phyloP scores from a whole-genome alignment of 2,797 vertebrate species.

The Tauraco hartlaubi region DNA sequence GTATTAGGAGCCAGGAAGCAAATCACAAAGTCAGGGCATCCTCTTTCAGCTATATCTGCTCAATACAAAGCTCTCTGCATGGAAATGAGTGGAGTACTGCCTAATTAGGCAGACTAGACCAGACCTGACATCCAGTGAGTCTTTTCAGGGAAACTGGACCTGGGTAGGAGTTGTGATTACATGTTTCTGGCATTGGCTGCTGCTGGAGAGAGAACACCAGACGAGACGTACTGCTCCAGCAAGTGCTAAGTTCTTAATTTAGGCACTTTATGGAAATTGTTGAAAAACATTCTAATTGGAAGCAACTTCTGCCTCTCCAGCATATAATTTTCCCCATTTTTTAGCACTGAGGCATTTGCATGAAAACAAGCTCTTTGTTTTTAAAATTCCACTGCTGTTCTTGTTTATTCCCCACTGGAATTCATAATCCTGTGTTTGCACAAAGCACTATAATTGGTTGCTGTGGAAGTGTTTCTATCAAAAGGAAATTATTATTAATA shows the following conservation, averaged over 20 bases:
- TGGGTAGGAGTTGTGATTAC: background rate
- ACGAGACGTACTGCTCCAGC: constrained; percentile 18
- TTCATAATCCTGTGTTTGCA: constrained; percentile 73
- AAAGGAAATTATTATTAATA: constrained; percentile 78
- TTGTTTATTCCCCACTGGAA: constrained; percentile 75
- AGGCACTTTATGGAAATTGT: constrained; percentile 51
- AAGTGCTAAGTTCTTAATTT: constrained; percentile 50
- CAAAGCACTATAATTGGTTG: constrained; percentile 76
- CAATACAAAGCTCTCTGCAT: background rate
- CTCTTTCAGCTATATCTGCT: background rate
- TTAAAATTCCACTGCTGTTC: constrained; percentile 70
- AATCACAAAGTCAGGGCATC: background rate
- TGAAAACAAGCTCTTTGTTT: constrained; percentile 77
- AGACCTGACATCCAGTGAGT: background rate
- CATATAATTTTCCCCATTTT: constrained; percentile 37
- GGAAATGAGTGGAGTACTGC: background rate
- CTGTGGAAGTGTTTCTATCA: constrained; percentile 78
- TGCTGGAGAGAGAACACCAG: background rate
- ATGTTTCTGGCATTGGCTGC: constrained; percentile 1
- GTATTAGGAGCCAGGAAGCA: background rate
- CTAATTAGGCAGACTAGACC: background rate
- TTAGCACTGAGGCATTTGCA: constrained; percentile 72
- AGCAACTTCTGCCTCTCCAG: constrained; percentile 53
- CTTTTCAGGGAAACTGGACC: background rate
- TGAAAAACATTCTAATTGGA: constrained; percentile 70